Evolutionary conservation across 2,888 invertebrate species (phyloP), one percentile per base, ranked within the genome.

Genomic region (Lapara coniferarum): DNA sequence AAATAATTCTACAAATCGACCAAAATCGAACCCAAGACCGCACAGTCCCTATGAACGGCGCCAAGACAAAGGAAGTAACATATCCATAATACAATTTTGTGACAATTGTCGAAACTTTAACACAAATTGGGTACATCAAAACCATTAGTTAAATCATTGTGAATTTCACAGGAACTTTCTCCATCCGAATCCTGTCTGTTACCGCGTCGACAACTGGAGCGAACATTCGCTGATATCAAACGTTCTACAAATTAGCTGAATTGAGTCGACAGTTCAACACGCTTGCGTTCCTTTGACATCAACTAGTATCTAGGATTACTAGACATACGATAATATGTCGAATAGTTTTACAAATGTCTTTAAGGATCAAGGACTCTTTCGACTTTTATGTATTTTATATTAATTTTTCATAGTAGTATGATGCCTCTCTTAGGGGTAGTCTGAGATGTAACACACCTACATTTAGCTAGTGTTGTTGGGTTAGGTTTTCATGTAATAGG

Each of bases 91-190:
- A 37, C 37, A 3, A 8, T 37, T 7, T 7, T 10, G 71, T 72
- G 25, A 71, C 71, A 59, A 68, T 71, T 69, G 55, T 16, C 19
- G 69, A 37, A 70, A 66, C 68, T 70, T 66, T 66, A 63, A 49
- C 19, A 16, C 16, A 49, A 63, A 63, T 63, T 63, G 63, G 49
- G 63, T 63, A 59, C 59, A 59, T 59, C 44, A 46, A 49, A 63
- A 63, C 46, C 49, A 19, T 12, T 19, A 59, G 59, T 63, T 63
- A 46, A 49, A 13, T 55, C 19, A 49, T 63, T 63, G 49, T 13
- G 44, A 16, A 49, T 63, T 19, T 16, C 19, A 19, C 13, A 46
- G 7, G 16, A 63, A 63, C 46, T 63, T 63, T 56, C 25, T n/a
- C 19, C 49, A 63, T 63, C 63, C 46, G 46, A 44, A 59, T 19